A percentile compares a stretch with the other conserved stretches of the same genome.
Evolutionary conservation across 2,888 invertebrate species (phyloP).

Genomic region (Troilus luridus): DNA sequence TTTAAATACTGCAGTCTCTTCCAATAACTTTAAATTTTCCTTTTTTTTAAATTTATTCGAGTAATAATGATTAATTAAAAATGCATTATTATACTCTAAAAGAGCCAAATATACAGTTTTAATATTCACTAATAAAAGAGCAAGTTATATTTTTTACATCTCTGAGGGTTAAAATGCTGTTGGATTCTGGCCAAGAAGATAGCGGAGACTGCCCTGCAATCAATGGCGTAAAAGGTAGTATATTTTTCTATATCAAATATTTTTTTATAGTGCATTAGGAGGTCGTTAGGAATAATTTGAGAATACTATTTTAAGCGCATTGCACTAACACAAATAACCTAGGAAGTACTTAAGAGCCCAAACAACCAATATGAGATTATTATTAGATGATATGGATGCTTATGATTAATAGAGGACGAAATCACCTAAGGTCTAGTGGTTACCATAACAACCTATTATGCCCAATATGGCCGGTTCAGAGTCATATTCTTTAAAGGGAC

Average conservation of each 20-base stretch:
- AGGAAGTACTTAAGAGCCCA: background rate
- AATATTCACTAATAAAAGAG: background rate
- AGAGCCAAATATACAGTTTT: background rate
- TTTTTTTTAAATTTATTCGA: no score
- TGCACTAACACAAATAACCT: background rate
- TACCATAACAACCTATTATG: no score
- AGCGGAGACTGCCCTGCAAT: background rate
- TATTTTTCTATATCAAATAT: constrained; percentile 23
- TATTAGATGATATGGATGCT: background rate
- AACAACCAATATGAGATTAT: background rate
- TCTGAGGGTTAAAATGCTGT: background rate
- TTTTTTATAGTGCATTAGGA: background rate
- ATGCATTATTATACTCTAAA: no score
- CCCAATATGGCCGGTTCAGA: no score
- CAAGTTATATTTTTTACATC: background rate
- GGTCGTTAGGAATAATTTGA: background rate
- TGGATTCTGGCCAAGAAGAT: background rate
- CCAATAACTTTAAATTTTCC: no score
- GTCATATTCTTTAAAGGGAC: no score
- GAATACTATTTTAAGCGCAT: background rate
- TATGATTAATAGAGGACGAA: background rate
- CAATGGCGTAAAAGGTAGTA: background rate
- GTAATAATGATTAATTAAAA: no score
- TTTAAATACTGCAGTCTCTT: no score
- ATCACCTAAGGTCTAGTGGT: no score